Base-by-base conservation (phyloP, 2,888 invertebrate genomes). In the Notocelia uddmanniana region DNA sequence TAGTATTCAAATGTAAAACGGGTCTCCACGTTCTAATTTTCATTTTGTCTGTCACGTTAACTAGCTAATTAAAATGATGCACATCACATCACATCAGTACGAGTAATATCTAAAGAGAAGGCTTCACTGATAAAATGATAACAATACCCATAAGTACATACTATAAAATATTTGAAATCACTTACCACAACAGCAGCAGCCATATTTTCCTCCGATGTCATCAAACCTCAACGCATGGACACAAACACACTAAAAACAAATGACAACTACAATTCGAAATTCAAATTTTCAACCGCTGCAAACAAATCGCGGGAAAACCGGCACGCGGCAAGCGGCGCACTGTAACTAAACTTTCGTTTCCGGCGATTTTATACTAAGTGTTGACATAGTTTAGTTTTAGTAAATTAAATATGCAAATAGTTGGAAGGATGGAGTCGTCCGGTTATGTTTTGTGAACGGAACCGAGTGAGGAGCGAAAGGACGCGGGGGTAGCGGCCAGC, bases 401-500 rank as follows among this genome's bases (percentile, higher is more conserved):
- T 55, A 50, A 62, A 54, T 73, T 37, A 55, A 69, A 62, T 72
- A 72, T 72, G 72, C 57, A 72, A 72, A 72, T 72, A 41, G 19
- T 68, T 37, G 69, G 26, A 73, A 68, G 60, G 68, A 67, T 68
- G 81, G 81, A 92, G 89, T 93, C 95, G 90, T 94, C 93, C 94
- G 92, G 89, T 91, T 91, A 86, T 91, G 92, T 92, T 92, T 92
- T 93, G 89, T 86, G 91, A 89, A 82, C 85, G 90, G 87, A 89
- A 90, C 86, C 84, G 87, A 93, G 92, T 92, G 92, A 91, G 83
- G 83, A 85, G 85, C 85, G 85, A 85, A 79, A 80, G 86, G 85
- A 81, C 79, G 76, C 82, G 80, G 82, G 82, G 82, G 84, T 79
- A 84, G 83, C 80, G 73, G 82, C 81, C 91, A 89, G 85, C 90